Base-by-base conservation (phyloP, 2,888 invertebrate species). In the Orthosia incerta region DNA sequence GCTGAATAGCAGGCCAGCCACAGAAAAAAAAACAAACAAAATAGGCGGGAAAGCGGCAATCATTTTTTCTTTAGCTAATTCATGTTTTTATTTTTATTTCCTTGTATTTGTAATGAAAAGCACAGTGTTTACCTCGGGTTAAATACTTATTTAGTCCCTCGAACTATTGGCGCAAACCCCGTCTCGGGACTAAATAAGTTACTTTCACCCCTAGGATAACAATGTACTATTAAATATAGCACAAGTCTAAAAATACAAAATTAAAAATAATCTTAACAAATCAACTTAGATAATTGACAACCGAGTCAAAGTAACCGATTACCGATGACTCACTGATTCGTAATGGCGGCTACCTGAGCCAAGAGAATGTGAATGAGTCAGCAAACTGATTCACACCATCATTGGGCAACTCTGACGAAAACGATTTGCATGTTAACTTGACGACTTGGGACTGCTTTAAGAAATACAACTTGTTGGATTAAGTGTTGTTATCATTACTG, bases 361-460 rank as follows among this genome's bases (percentile, higher is more conserved):
- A 62, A 83, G 87, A 85, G 87, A 87, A 87, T 85, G 79, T 71
- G 56, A 64, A 84, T 90, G 88, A 91, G 76, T 91, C 89, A 91
- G 87, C 87, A 76, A 71, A 72, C 62, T 88, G 88, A 83, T 74
- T 85, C 86, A 85, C 75, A 71, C 74, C 61, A 71, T 45, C 75
- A 75, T 71, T 70, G 76, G 60, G 60, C 69, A 67, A 82, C 73
- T 60, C 20, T 45, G 62, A 78, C 64, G 76, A 69, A 48, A 56
- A 81, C 63, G 31, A 74, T 85, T 85, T 71, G 67, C 71, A 62
- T 74, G 57, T 63, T 57, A 75, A 80, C 70, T 70, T 83, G 55
- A 61, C n/a, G 64, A 66, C 56, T 74, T 79, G 18, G 79, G 48
- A 66, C n/a, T 63, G 55, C 23, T 71, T 63, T 77, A 71, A 48